These are phyloP conservation scores for Anneissia japonica DNA, from an alignment of 35 echinoderm and acorn worm genomes.

Conservation along the genomic window DNA sequence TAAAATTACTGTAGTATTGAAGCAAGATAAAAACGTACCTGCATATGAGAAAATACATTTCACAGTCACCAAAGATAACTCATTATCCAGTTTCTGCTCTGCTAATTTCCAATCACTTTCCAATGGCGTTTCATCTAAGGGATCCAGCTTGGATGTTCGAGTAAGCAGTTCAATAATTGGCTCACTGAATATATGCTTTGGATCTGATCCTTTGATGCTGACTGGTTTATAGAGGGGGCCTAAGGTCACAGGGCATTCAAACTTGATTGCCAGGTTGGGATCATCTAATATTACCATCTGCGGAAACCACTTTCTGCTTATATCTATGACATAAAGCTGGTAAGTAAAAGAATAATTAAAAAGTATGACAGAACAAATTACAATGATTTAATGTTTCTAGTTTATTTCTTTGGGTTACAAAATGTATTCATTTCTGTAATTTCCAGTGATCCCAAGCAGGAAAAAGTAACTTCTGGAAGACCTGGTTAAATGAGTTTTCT, in stretches of 20 bases:
- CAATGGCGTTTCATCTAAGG: slow-evolving; percentile 77
- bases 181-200: slow-evolving; percentile 87
- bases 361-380: too few relatives aligned
- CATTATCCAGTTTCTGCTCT: slow-evolving; percentile 51
- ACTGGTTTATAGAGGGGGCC: slow-evolving; percentile 67
- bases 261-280: slow-evolving; percentile 37
- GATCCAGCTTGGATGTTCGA: slow-evolving; percentile 88
- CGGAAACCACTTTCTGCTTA: slow-evolving; percentile 50
- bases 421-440: too few relatives aligned
- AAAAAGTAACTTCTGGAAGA: too few relatives aligned
- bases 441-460: too few relatives aligned
- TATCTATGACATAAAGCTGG: slow-evolving; percentile 45
- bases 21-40: too few relatives aligned
- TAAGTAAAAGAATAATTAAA: neutral
- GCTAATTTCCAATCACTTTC: slow-evolving; percentile 69
- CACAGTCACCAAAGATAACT: slow-evolving; percentile 60
- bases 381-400: too few relatives aligned
- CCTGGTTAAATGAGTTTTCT: too few relatives aligned
- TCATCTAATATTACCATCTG: slow-evolving; percentile 51
- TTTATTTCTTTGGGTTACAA: too few relatives aligned
- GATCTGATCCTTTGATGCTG: slow-evolving; percentile 76
- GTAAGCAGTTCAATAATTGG: slow-evolving; percentile 85
- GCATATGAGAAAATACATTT: slow-evolving; percentile 55
- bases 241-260: slow-evolving; percentile 76
- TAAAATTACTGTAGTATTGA: too few relatives aligned